Evolutionary conservation across 2,797 vertebrate species (phyloP), one percentile per base, ranked within the genome.

Genomic region (Poecilia wingei): DNA sequence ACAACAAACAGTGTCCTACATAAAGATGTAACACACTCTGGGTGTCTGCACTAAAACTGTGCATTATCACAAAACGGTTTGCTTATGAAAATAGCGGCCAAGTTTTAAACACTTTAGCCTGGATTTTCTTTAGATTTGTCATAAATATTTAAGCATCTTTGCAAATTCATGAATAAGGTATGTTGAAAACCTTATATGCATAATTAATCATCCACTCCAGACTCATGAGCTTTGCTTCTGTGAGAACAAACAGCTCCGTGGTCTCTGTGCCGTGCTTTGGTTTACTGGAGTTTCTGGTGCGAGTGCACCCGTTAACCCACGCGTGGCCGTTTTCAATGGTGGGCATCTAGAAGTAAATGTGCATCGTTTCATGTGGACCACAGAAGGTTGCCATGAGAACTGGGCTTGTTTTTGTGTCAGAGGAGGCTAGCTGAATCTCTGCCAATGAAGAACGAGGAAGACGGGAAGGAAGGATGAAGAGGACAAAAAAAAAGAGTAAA

Each of bases 291-390:
- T 88, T 79, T 82, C 78, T 79, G 86, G 76, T 88, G 88, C 76
- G 36, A 88, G 86, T n/a, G 49, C 59, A 77, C 85, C 85, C 75
- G 86, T 94, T 94, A 94, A 94, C 92, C 89, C 91, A 45, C 86
- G 89, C 79, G 76, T 86, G 85, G 89, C 91, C 82, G 86, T 89
- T 88, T 88, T 89, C 89, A 91, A 93, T 90, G 87, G 86, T 85
- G 86, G 77, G 91, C 81, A 72, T 89, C 94, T 95, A 96, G 94
- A 96, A 96, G 95, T 96, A 96, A 94, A 94, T 70, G 59, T 64
- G 76, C 81, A 88, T 90, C 85, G 84, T 86, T 91, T 93, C 86
- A 84, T 93, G 89, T 92, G 89, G 89, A 89, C 92, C 89, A 92
- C 87, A 92, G 87, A 78, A 74, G 82, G 95, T 96, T 95, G 89